Base-by-base conservation (phyloP, 2,888 invertebrate genomes). In the Mamestra brassicae region DNA sequence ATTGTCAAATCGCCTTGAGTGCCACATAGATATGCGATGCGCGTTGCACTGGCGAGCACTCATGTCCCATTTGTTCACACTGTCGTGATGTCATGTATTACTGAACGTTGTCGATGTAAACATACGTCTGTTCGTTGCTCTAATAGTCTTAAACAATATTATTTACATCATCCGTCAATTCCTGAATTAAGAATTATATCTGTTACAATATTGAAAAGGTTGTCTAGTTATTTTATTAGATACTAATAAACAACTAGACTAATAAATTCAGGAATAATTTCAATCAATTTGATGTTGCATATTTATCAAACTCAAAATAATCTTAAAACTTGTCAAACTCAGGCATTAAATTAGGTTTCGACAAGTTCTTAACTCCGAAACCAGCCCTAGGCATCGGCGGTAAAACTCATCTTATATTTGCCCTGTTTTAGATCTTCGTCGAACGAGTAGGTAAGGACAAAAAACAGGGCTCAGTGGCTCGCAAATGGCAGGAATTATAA, bases 21-120 rank as follows among this genome's bases (percentile, higher is more conserved):
- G 77, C 81, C 81, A 81, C 87, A 90, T 92, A 92, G 89, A 89
- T 92, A 94, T 94, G 92, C 94, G 79, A 87, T 83, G 85, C 89
- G 88, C 87, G 89, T 81, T 86, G 84, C 77, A 85, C 62, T 76
- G 66, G 75, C 88, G 80, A 81, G 74, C 88, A 88, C 87, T 88
- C 85, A 88, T 90, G 91, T 91, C 89, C 88, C 89, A 89, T 89
- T 89, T 86, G 88, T 83, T 86, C 81, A 84, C 80, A 85, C 89
- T 88, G 80, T 87, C 86, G 69, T 92, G 90, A 91, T 91, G 91
- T 92, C 90, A 91, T 90, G 85, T 77, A 72, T 57, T 70, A 60
- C 67, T 72, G 70, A 76, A 76, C 57, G 64, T 68, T 70, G 45
- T 57, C 70, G 68, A 76, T 78, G 76, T 80, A 81, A 72, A 81